phyloP scores from a whole-genome alignment of 2,113 vertebrate genomes.

The Hemiprocne comata region DNA sequence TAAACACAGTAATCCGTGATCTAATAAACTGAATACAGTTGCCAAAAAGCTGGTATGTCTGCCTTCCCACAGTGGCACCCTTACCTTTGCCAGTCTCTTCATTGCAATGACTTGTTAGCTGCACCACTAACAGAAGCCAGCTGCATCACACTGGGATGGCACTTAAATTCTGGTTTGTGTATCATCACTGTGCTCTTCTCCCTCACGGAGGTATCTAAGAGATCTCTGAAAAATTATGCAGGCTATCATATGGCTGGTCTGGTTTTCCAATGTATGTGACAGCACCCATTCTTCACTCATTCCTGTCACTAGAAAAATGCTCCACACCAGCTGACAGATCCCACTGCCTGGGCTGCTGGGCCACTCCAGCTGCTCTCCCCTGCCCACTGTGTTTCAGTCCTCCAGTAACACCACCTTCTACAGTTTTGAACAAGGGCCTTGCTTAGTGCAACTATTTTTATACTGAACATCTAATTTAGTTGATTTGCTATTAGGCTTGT shows the following conservation, averaged over 20 bases:
- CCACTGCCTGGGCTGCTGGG: not conserved
- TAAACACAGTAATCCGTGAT: not conserved
- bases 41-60: not conserved
- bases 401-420: not conserved
- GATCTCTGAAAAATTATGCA: not conserved
- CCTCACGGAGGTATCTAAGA: accelerated
- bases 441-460: not conserved
- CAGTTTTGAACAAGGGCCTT: not conserved
- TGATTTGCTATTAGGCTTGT: not conserved
- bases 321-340: not conserved
- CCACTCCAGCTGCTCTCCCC: too few species aligned
- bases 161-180: not conserved
- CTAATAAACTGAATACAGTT: not conserved
- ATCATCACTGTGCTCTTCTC: not conserved
- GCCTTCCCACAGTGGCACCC: not conserved
- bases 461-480: not conserved
- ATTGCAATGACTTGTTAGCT: not conserved
- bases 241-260: not conserved
- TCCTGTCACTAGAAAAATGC: not conserved
- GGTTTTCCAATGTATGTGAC: not conserved
- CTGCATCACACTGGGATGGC: not conserved
- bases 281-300: not conserved
- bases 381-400: not conserved
- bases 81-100: not conserved
- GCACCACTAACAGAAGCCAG: not conserved